These are phyloP conservation scores for Tetropium fuscum DNA, from an alignment of 2,888 invertebrate genomes.

Conservation along the genomic window DNA sequence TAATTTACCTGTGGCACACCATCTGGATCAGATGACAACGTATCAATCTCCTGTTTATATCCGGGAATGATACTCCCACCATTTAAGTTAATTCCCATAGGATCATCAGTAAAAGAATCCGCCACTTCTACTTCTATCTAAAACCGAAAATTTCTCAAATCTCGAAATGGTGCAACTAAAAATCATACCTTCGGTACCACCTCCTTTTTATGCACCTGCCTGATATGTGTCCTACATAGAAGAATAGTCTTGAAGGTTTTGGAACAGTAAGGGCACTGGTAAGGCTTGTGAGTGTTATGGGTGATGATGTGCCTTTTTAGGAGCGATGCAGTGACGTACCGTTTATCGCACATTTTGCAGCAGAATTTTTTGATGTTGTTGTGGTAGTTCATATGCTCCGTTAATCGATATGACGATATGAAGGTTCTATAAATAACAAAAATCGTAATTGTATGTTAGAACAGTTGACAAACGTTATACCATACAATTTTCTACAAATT, in stretches of 20 bases:
- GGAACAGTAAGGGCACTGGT: conserved; percentile 72
- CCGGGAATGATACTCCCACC: too few species aligned
- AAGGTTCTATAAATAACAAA: conserved; percentile 51
- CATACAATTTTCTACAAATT: too few species aligned
- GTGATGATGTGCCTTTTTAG: conserved; percentile 62
- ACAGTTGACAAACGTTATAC: too few species aligned
- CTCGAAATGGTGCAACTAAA: too few species aligned
- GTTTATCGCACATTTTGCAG: conserved; percentile 62
- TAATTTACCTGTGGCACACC: neutral
- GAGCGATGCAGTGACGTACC: conserved; percentile 59
- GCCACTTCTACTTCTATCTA: too few species aligned
- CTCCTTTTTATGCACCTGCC: conserved; percentile 69
- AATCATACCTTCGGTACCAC: conserved; percentile 23
- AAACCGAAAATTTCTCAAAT: too few species aligned
- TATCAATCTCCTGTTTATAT: neutral
- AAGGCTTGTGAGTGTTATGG: conserved; percentile 66
- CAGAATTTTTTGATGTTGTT: conserved; percentile 57
- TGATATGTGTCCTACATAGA: conserved; percentile 75
- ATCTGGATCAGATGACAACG: neutral
- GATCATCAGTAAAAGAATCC: too few species aligned
- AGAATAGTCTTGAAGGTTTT: conserved; percentile 71
- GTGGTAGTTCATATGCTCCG: conserved; percentile 60
- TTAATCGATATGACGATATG: conserved; percentile 52
- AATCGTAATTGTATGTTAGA: neutral
- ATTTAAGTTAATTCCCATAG: too few species aligned